Evolutionary conservation across 2,113 vertebrate species (phyloP).

Genomic region (Nicator chloris): DNA sequence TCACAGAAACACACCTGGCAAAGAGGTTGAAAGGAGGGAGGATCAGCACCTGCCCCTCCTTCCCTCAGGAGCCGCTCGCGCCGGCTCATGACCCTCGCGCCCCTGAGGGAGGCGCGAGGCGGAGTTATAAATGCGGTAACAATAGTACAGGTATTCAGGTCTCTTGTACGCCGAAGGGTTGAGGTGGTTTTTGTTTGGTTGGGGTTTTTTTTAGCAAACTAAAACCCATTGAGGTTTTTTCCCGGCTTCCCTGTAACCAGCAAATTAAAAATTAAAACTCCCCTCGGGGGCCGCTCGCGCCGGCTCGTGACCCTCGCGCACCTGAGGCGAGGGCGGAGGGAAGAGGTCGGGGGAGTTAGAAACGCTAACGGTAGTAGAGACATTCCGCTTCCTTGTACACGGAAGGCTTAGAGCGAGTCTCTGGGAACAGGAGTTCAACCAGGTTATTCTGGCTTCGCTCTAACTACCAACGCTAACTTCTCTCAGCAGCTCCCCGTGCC

Average conservation of each 20-base stretch:
- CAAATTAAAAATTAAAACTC: no score
- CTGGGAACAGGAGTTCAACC: no score
- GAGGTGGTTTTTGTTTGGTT: not conserved
- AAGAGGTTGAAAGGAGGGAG: not conserved
- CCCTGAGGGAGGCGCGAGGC: not conserved
- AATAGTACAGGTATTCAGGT: rapidly evolving
- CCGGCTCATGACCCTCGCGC: not conserved
- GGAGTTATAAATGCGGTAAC: rapidly evolving
- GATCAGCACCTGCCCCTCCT: not conserved
- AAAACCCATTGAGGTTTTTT: not conserved
- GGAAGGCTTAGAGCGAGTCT: no score
- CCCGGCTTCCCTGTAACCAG: not conserved
- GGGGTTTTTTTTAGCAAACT: not conserved
- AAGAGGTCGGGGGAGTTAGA: rapidly evolving
- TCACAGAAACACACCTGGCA: not conserved
- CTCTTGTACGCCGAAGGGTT: not conserved
- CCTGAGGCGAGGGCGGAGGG: not conserved
- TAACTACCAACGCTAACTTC: not conserved
- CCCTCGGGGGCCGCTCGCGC: not conserved
- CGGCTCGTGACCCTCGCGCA: not conserved
- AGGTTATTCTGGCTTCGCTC: not conserved
- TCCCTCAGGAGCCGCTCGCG: not conserved
- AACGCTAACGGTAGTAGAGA: rapidly evolving
- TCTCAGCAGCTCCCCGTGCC: not conserved
- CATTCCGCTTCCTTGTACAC: no score